Percentiles rank a stretch among this genome's conserved stretches.
Evolutionary conservation across 2,797 vertebrate species (phyloP).

Genomic region (Diplodus sargus): DNA sequence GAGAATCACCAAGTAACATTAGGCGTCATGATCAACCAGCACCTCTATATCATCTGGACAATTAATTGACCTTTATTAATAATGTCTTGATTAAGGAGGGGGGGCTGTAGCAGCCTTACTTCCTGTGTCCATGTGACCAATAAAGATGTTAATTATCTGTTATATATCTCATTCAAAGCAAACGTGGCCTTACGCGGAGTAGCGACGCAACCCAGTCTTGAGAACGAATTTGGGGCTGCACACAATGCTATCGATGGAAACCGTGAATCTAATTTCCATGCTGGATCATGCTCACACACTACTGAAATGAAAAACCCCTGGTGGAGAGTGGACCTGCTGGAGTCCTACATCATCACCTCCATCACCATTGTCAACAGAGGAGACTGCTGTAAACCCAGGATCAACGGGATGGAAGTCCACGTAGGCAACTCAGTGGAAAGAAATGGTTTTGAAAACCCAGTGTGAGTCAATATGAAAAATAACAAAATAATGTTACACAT

Average conservation of each 20-base stretch:
- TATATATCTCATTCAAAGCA: conserved; percentile 9
- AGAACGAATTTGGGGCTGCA: background rate
- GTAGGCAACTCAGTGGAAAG: conserved; percentile 51
- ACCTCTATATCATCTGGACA: no score
- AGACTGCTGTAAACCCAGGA: conserved; percentile 26
- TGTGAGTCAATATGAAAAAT: conserved; percentile 36
- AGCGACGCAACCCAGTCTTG: conserved; percentile 27
- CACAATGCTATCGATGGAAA: conserved; percentile 57
- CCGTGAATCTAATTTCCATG: accelerated
- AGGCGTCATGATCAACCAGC: no score
- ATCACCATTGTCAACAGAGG: conserved; percentile 68
- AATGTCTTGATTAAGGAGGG: no score
- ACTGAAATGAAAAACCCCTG: background rate
- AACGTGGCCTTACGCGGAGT: conserved; percentile 63
- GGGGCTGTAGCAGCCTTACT: no score
- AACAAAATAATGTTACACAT: no score
- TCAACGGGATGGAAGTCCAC: conserved; percentile 59
- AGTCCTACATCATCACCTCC: conserved; percentile 59
- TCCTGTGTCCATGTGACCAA: no score
- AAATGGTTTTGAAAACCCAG: conserved; percentile 46
- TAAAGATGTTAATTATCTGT: no score
- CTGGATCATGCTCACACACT: conserved; percentile 39
- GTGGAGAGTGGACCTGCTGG: conserved; percentile 67
- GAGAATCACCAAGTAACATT: no score
- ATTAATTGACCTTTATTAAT: no score